These are phyloP conservation scores for Hydropsyche betteni DNA, from an alignment of 2,888 invertebrate species.

Conservation along the genomic window DNA sequence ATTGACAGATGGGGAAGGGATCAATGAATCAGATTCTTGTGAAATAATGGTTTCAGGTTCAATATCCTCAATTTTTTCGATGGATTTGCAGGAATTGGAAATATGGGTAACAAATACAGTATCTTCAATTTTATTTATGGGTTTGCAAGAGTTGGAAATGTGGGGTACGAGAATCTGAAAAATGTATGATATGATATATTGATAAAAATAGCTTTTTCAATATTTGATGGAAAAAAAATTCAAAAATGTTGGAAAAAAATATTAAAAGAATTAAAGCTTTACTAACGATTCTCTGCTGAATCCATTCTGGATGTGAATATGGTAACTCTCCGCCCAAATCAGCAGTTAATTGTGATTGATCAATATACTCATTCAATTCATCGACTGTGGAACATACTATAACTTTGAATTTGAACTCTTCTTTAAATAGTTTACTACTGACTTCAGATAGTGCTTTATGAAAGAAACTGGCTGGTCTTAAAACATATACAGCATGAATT, in stretches of 20 bases:
- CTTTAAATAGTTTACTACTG: constrained; percentile 88
- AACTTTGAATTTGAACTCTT: constrained; percentile 91
- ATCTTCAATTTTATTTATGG: background rate
- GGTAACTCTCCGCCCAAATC: constrained; percentile 90
- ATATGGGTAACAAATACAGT: background rate
- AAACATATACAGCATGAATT: constrained; percentile 92
- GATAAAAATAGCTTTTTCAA: too few relatives aligned
- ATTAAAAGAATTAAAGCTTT: too few relatives aligned
- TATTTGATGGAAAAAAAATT: too few relatives aligned
- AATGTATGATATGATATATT: background rate
- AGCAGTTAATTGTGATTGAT: constrained; percentile 82
- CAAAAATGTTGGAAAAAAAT: too few relatives aligned
- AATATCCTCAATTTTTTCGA: background rate
- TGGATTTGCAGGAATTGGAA: constrained; percentile 9
- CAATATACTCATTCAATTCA: constrained; percentile 88
- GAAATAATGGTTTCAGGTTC: background rate
- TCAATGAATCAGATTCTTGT: background rate
- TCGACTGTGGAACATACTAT: constrained; percentile 85
- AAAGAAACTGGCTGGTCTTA: constrained; percentile 92
- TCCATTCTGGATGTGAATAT: constrained; percentile 96
- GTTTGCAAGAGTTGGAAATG: background rate
- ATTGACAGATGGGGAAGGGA: background rate
- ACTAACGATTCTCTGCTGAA: constrained; percentile 93
- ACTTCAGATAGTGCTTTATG: constrained; percentile 97
- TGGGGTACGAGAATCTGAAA: constrained; percentile 26